These are phyloP conservation scores for Cataglyphis rosenhaueri DNA, from an alignment of 2,888 invertebrate species.

Conservation along the genomic window DNA sequence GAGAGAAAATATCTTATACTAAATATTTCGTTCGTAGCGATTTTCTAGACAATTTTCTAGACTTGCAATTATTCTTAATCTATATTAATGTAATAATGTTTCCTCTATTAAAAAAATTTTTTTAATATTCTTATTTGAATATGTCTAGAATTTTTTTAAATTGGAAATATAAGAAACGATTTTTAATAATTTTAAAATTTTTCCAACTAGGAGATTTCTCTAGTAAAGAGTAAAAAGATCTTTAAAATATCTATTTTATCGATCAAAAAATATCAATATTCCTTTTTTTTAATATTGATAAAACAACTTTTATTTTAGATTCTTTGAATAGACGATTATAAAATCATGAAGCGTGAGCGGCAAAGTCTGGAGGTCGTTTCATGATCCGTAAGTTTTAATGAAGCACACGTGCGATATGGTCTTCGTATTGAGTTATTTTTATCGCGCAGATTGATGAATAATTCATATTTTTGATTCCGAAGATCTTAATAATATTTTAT, in stretches of 20 bases:
- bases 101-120: background rate
- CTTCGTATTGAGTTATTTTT: constrained; percentile 40
- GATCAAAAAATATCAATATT: background rate
- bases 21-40: background rate
- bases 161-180: background rate
- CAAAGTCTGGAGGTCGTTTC: constrained; percentile 49
- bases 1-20: background rate
- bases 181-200: background rate
- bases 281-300: constrained; percentile 1
- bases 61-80: background rate
- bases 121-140: background rate
- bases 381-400: constrained; percentile 47
- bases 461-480: constrained; percentile 29
- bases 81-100: background rate
- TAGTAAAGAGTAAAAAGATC: background rate
- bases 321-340: constrained; percentile 24
- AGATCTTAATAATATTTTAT: constrained; percentile 43
- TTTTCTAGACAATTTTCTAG: too few relatives aligned
- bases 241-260: constrained; percentile 17
- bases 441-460: constrained; percentile 28
- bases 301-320: constrained; percentile 1
- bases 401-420: constrained; percentile 47
- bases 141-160: background rate
- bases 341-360: constrained; percentile 24
- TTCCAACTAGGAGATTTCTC: background rate